phyloP scores from a whole-genome alignment of 2,888 invertebrate species.

The Parascotia fuliginaria region DNA sequence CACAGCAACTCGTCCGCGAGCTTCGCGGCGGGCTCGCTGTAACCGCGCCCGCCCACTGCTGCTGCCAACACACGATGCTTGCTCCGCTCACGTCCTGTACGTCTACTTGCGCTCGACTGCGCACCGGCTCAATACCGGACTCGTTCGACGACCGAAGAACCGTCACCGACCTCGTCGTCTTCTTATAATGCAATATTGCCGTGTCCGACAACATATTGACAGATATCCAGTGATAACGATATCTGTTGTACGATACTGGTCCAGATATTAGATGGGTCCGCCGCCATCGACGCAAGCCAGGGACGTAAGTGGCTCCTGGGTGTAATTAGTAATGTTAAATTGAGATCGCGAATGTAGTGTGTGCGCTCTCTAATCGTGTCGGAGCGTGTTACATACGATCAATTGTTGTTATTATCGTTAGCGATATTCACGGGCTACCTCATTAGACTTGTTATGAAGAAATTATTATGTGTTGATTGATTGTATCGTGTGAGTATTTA shows the following conservation, averaged over 20 bases:
- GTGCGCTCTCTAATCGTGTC: slow-evolving; percentile 42
- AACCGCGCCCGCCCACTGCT: slow-evolving; percentile 54
- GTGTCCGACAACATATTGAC: no score
- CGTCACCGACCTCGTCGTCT: no score
- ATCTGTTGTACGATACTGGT: not conserved
- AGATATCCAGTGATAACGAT: slow-evolving; percentile 2
- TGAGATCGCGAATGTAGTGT: slow-evolving; percentile 34
- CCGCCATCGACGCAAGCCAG: slow-evolving; percentile 2
- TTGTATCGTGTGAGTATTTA: slow-evolving; percentile 42
- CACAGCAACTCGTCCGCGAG: slow-evolving; percentile 98
- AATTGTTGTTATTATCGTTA: slow-evolving; percentile 44
- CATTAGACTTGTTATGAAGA: slow-evolving; percentile 47
- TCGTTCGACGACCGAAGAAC: not conserved
- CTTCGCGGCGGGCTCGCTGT: slow-evolving; percentile 93
- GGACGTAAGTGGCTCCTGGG: slow-evolving; percentile 30
- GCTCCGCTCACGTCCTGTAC: not conserved
- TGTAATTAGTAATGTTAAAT: slow-evolving; percentile 41
- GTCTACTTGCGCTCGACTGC: not conserved
- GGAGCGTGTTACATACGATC: slow-evolving; percentile 40
- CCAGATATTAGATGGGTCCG: not conserved
- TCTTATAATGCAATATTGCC: no score
- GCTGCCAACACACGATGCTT: slow-evolving; percentile 28
- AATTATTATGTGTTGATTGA: slow-evolving; percentile 42
- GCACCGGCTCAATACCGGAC: not conserved
- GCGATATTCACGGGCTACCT: slow-evolving; percentile 50